These are phyloP conservation scores for Atta texana DNA, from an alignment of 1,140 invertebrate genomes.

Conservation along the genomic window DNA sequence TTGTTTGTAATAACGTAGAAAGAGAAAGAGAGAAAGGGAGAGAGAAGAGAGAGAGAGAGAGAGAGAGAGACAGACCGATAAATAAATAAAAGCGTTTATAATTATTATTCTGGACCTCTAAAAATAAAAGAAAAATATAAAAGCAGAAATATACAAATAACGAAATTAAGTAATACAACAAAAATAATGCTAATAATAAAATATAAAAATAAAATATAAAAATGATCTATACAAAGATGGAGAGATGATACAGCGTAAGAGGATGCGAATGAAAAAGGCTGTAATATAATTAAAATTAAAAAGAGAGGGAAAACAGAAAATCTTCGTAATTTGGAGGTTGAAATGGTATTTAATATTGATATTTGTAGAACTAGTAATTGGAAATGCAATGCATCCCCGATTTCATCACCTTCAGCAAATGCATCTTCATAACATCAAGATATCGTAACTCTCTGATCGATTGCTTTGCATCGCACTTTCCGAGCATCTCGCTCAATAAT, in stretches of 20 bases:
- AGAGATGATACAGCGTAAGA: too few relatives aligned
- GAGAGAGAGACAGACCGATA: too few relatives aligned
- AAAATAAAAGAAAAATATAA: too few relatives aligned
- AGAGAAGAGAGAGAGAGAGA: background rate
- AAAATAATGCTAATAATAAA: too few relatives aligned
- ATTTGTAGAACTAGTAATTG: background rate
- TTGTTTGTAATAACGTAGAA: background rate
- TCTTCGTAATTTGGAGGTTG: background rate
- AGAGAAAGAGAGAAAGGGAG: background rate
- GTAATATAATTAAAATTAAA: too few relatives aligned
- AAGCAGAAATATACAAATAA: too few relatives aligned
- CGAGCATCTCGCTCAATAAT: constrained; percentile 1
- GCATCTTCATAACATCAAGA: constrained; percentile 35
- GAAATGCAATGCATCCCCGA: constrained; percentile 2
- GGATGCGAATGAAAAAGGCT: too few relatives aligned
- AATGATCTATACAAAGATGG: too few relatives aligned
- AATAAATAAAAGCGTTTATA: too few relatives aligned
- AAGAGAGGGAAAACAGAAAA: background rate
- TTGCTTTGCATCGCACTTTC: constrained; percentile 48
- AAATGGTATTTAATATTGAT: background rate
- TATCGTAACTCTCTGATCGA: constrained; percentile 26
- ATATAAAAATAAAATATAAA: too few relatives aligned
- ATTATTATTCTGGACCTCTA: too few relatives aligned
- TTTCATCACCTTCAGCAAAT: constrained; percentile 9
- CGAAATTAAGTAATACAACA: too few relatives aligned